These are phyloP conservation scores for Cryptophagus acutangulus DNA, from an alignment of 2,888 invertebrate species.

Conservation along the genomic window DNA sequence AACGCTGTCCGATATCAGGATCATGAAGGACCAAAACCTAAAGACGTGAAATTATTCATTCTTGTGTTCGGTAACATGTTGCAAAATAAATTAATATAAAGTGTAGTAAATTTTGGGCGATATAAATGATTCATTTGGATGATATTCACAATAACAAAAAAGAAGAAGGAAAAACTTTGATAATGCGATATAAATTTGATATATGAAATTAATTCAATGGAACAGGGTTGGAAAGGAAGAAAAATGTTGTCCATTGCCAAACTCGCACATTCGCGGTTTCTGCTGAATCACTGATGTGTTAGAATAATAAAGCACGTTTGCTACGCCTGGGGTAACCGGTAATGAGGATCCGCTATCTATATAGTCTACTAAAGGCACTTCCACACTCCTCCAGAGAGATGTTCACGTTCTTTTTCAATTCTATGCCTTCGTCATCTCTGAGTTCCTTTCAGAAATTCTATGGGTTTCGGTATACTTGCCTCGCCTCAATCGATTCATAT, in stretches of 20 bases:
- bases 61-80: too few relatives aligned
- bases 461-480: too few relatives aligned
- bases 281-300: slow-evolving; percentile 41
- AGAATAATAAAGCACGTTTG: slow-evolving; percentile 40
- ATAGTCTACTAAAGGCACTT: slow-evolving; percentile 35
- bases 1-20: too few relatives aligned
- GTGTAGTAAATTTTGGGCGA: too few relatives aligned
- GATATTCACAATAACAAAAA: too few relatives aligned
- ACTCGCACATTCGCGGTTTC: slow-evolving; percentile 31
- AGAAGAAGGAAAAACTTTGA: slow-evolving; percentile 15
- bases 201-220: slow-evolving; percentile 28
- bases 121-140: too few relatives aligned
- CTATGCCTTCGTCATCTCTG: slow-evolving; percentile 20
- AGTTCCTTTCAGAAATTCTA: too few relatives aligned
- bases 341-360: slow-evolving; percentile 37
- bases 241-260: slow-evolving; percentile 25
- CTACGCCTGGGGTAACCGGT: slow-evolving; percentile 33
- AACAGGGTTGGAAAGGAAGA: slow-evolving; percentile 18
- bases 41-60: too few relatives aligned
- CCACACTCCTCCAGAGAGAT: slow-evolving; percentile 23
- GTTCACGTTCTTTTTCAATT: slow-evolving; percentile 24
- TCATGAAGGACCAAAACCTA: too few relatives aligned
- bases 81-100: too few relatives aligned
- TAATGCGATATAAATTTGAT: slow-evolving; percentile 27
- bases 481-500: too few relatives aligned